Conservation (phyloP, 2,888 invertebrate species). For the Cheilosia vulpina region DNA sequence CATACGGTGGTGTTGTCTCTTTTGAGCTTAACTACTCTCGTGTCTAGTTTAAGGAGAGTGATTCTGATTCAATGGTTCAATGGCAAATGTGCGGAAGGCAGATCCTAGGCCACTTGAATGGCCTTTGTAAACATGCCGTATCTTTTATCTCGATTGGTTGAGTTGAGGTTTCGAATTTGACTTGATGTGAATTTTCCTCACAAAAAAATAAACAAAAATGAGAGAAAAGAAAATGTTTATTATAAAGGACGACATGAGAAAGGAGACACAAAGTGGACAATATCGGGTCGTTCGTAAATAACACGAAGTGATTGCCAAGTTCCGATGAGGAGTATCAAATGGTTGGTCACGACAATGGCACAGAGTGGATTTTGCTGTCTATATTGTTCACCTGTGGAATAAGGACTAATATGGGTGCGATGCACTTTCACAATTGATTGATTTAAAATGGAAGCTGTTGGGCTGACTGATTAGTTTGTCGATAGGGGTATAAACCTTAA, state of each 20-base stretch:
- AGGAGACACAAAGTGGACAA: slow-evolving; percentile 8
- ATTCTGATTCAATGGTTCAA: slow-evolving; percentile 47
- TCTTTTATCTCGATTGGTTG: slow-evolving; percentile 53
- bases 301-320: slow-evolving; percentile 9
- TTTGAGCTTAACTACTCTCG: slow-evolving; percentile 11
- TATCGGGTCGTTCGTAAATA: not conserved
- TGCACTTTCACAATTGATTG: too few relatives aligned
- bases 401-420: not conserved
- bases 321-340: not conserved
- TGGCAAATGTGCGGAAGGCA: slow-evolving; percentile 66
- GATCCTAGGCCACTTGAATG: slow-evolving; percentile 58
- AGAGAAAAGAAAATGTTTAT: not conserved
- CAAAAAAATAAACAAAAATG: not conserved
- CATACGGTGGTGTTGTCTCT: slow-evolving; percentile 25
- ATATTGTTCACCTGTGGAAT: slow-evolving; percentile 29
- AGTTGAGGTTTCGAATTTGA: slow-evolving; percentile 54
- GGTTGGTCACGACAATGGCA: slow-evolving; percentile 14
- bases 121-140: slow-evolving; percentile 66
- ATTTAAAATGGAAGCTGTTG: too few relatives aligned
- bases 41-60: slow-evolving; percentile 32
- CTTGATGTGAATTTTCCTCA: slow-evolving; percentile 31
- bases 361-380: slow-evolving; percentile 19
- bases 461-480: too few relatives aligned
- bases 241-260: not conserved
- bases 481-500: too few relatives aligned